A percentile compares a stretch with the other conserved stretches of the same genome.
phyloP scores from a whole-genome alignment of 30 jellyfish, hydroid and myxozoan genomes.

The Mastigias papua region DNA sequence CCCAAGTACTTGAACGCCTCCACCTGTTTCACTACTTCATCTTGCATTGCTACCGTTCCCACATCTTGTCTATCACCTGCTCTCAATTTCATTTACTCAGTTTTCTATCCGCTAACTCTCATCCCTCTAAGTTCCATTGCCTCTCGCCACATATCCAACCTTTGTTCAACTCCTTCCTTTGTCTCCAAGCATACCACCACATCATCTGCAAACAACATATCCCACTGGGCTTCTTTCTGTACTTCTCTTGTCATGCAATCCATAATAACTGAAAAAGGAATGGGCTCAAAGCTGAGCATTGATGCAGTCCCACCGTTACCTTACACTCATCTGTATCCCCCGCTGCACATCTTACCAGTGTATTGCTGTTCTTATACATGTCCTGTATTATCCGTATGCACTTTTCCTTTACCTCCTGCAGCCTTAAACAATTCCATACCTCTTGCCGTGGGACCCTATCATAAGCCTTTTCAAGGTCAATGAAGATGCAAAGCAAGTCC shows the following conservation, averaged over 20 bases:
- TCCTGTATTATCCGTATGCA: too few relatives aligned
- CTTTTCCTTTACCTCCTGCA: too few relatives aligned
- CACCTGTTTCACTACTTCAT: too few relatives aligned
- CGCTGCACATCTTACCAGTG: too few relatives aligned
- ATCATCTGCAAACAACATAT: conserved; percentile 26
- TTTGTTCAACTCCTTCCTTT: background rate
- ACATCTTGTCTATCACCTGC: background rate
- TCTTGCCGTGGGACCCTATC: too few relatives aligned
- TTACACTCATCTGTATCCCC: too few relatives aligned
- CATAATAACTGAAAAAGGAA: conserved; percentile 1
- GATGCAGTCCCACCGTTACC: conserved; percentile 10
- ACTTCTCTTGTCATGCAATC: conserved; percentile 7
- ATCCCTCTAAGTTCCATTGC: conserved; percentile 17
- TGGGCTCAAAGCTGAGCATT: conserved; percentile 8
- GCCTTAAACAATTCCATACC: too few relatives aligned
- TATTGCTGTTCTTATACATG: too few relatives aligned
- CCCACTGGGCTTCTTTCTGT: conserved; percentile 9
- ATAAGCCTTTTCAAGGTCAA: too few relatives aligned
- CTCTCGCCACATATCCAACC: conserved; percentile 6
- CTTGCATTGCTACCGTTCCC: too few relatives aligned
- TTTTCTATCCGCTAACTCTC: conserved; percentile 28
- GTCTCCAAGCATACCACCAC: background rate
- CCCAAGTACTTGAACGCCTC: too few relatives aligned
- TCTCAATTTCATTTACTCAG: conserved; percentile 23
- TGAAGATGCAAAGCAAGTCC: too few relatives aligned